Conservation (phyloP, 2,113 vertebrate genomes). For the Cervus canadensis region DNA sequence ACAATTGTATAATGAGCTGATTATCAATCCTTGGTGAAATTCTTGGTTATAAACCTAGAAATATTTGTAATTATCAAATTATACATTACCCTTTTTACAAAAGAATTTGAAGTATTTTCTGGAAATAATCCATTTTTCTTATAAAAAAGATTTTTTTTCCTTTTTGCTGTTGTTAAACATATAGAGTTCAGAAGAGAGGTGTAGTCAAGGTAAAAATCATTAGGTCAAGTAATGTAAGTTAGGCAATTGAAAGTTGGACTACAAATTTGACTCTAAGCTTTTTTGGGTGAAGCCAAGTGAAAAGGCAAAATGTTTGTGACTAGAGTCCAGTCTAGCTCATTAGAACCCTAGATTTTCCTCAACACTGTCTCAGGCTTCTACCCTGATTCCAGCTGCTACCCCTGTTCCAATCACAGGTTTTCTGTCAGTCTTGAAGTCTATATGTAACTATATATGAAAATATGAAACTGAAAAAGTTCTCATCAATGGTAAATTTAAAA, state of each 20-base stretch:
- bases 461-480: background rate
- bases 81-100: background rate
- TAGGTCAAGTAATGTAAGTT: background rate
- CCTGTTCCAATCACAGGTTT: background rate
- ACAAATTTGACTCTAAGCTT: background rate
- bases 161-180: background rate
- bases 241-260: background rate
- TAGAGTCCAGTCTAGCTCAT: background rate
- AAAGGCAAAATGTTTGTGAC: background rate
- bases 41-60: slow-evolving; percentile 28
- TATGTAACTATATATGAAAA: background rate
- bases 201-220: background rate
- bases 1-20: background rate
- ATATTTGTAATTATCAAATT: slow-evolving; percentile 39
- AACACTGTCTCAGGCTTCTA: background rate
- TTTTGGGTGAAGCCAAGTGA: background rate
- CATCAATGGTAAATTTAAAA: background rate
- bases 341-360: background rate
- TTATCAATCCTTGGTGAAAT: background rate
- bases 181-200: background rate
- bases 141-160: background rate
- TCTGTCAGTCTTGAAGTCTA: background rate
- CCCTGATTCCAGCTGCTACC: background rate
- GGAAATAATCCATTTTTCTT: background rate
- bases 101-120: background rate